Percentiles rank a stretch among this genome's conserved stretches.
phyloP scores from a whole-genome alignment of 2,113 vertebrate genomes.

The Reinhardtius hippoglossoides region DNA sequence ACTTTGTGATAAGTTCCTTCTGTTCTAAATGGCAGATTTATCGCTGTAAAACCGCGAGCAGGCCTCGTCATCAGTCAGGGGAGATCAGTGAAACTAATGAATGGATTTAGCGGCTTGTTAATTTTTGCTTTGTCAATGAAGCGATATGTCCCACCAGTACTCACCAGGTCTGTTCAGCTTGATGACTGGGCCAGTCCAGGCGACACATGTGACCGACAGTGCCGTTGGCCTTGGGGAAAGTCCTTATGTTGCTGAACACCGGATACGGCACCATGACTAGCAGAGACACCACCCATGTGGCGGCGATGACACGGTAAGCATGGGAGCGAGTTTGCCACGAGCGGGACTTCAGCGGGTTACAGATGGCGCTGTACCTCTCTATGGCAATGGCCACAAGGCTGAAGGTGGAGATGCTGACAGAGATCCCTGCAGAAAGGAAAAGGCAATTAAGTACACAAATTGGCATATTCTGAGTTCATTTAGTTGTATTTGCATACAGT shows the following conservation, averaged over 20 bases:
- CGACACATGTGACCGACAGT: conserved; percentile 83
- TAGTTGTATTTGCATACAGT: too few relatives aligned
- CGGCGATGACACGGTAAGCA: conserved; percentile 90
- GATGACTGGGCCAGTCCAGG: conserved; percentile 85
- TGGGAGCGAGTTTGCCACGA: conserved; percentile 96
- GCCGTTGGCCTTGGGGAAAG: conserved; percentile 73
- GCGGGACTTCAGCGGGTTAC: conserved; percentile 92
- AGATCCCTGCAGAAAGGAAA: conserved; percentile 83
- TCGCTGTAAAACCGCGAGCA: not conserved
- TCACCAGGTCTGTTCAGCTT: conserved; percentile 89
- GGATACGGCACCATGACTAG: conserved; percentile 94
- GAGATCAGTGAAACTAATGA: not conserved
- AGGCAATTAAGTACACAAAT: not conserved
- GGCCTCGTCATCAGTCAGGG: not conserved
- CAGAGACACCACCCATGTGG: conserved; percentile 90
- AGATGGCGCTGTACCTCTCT: conserved; percentile 96
- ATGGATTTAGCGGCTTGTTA: not conserved
- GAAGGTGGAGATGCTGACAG: conserved; percentile 95
- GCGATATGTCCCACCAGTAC: conserved; percentile 38
- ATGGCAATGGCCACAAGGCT: conserved; percentile 96
- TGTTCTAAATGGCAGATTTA: not conserved
- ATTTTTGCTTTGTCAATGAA: not conserved
- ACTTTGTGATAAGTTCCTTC: not conserved
- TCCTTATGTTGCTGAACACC: conserved; percentile 81
- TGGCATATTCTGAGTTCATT: not conserved